Percentiles rank a stretch among this genome's conserved stretches.
Evolutionary conservation across 2,113 vertebrate genomes (phyloP).

Genomic region (Callocephalon fimbriatum): DNA sequence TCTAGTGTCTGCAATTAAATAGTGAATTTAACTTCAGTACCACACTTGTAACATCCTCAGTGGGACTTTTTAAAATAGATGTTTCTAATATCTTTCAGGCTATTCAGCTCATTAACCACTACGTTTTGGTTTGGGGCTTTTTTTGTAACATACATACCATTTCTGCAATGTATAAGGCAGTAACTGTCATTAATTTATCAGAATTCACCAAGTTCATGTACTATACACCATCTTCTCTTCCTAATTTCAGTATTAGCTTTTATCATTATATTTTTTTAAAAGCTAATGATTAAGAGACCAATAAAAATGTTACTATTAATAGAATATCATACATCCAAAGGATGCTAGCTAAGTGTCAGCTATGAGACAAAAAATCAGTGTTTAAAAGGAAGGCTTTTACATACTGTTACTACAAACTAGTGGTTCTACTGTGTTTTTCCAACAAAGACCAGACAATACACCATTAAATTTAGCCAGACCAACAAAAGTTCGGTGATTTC

Average conservation of each 20-base stretch:
- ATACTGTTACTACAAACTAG: neutral
- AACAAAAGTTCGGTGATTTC: neutral
- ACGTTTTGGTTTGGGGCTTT: neutral
- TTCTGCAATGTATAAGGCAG: neutral
- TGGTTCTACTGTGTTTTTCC: neutral
- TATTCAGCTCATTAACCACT: neutral
- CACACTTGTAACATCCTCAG: neutral
- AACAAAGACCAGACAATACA: neutral
- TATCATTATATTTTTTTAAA: accelerated
- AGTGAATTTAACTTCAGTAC: neutral
- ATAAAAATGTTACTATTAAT: neutral
- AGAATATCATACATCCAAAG: neutral
- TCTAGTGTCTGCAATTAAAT: neutral
- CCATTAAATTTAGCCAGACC: neutral
- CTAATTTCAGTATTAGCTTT: neutral
- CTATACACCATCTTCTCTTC: neutral
- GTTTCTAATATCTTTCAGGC: neutral
- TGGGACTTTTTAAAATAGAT: neutral
- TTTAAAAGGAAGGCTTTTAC: neutral
- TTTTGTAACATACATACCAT: neutral
- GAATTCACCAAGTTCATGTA: neutral
- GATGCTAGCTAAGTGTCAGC: neutral
- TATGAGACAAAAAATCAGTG: neutral
- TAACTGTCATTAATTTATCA: neutral
- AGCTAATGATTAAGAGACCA: neutral